Base-by-base conservation (phyloP, 1,140 invertebrate genomes). In the Zaprionus capensis region DNA sequence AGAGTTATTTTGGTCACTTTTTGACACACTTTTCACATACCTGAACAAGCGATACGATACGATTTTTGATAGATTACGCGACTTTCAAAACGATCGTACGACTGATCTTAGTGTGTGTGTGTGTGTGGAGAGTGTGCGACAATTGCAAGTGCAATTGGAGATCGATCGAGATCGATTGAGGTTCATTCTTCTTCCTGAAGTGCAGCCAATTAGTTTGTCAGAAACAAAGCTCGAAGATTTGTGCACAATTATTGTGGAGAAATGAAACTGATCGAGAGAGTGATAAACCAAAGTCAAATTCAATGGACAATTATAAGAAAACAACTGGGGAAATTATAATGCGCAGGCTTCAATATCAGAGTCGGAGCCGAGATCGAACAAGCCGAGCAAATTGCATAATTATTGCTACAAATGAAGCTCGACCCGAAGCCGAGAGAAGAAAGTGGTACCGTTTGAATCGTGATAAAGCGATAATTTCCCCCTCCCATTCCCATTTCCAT, bases 361-460 rank as follows among this genome's bases (percentile, higher is more conserved):
- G 1, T 20, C 17, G 49, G 20, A 55, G 53, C 22, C 22, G 6
- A 28, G 38, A 58, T 12, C 17, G 22, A 71, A 73, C 75, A 22
- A 67, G 70, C 38, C 55, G 7, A 88, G 85, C 85, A 90, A 88
- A 88, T 88, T 88, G 84, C 84, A 88, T 88, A 88, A 88, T 88
- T 88, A 88, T 88, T 88, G 81, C 81, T 76, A 81, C 84, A 88
- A 88, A 88, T 88, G 84, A 90, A 88, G 84, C 81, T 84, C 63
- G 31, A 58, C 44, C 28, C 80, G 81, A 76, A 74, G 73, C 69
- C 76, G 59, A 20, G n/a, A 69, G 64, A 87, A 87, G 83, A 87
- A 88, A 88, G 84, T 88, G 81, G 84, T 84, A 88, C 85, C 84
- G 84, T 90, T 88, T 88, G 84, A 88, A 88, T 88, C 84, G 84